Evolutionary conservation across 2,113 vertebrate genomes (phyloP).

Genomic region (Psittacara wagleri): DNA sequence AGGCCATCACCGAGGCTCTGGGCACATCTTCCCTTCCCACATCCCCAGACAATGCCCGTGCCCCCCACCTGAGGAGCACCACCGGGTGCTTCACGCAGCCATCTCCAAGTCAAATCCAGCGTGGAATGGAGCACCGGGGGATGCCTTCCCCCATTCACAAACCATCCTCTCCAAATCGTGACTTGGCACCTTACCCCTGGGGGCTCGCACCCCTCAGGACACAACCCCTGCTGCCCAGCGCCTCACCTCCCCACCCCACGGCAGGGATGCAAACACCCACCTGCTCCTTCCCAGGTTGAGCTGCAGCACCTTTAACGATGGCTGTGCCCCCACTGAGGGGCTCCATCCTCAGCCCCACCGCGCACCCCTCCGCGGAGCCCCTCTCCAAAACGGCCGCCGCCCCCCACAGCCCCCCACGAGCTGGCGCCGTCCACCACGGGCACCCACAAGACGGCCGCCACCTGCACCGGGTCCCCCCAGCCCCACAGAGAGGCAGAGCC

Average conservation of each 20-base stretch:
- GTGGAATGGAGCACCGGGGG: accelerated
- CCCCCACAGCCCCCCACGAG: background rate
- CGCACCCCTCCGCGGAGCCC: accelerated
- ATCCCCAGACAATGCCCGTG: no score
- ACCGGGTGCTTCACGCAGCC: background rate
- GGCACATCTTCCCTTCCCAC: background rate
- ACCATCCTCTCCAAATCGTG: accelerated
- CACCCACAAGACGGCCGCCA: background rate
- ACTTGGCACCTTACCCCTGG: accelerated
- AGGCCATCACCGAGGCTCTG: background rate
- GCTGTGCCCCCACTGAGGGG: accelerated
- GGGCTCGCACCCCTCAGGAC: background rate
- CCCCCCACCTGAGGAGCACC: accelerated
- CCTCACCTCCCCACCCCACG: background rate
- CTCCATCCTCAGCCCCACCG: accelerated
- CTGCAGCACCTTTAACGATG: accelerated
- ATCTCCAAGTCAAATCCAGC: accelerated
- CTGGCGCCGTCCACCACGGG: background rate
- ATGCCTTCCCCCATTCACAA: background rate
- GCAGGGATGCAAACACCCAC: background rate
- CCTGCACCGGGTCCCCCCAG: background rate
- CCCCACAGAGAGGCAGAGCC: background rate
- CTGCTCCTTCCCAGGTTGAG: background rate
- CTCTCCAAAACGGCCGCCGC: background rate
- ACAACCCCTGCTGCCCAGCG: background rate